phyloP scores from a whole-genome alignment of 2,113 vertebrate species.

The Elachura formosa region DNA sequence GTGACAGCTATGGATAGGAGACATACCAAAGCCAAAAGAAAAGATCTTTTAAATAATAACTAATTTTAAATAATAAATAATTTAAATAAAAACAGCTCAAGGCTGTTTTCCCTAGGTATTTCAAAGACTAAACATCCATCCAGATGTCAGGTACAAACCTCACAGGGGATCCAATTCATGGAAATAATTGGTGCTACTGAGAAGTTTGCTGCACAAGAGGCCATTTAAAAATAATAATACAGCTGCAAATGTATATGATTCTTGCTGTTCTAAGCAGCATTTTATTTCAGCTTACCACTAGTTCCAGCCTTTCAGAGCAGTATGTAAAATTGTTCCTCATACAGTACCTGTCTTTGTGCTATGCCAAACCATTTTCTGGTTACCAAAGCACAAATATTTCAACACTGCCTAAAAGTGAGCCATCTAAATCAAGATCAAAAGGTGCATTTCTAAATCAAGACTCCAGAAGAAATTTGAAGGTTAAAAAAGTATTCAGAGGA shows the following conservation, averaged over 20 bases:
- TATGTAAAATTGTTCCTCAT: not conserved
- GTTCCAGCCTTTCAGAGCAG: not conserved
- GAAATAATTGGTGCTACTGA: not conserved
- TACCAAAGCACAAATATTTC: not conserved
- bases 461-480: not conserved
- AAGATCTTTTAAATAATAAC: not conserved
- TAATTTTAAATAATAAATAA: not conserved
- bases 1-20: not conserved
- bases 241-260: constrained; percentile 14
- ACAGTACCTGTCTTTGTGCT: not conserved
- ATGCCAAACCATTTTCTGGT: not conserved
- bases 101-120: not conserved
- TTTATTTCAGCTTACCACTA: not conserved
- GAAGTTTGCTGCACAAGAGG: not conserved
- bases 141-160: not conserved
- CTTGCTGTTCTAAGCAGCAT: not conserved
- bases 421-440: not conserved
- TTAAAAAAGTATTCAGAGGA: not conserved
- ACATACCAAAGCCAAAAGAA: not conserved
- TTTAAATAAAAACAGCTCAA: not conserved
- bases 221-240: constrained; percentile 27
- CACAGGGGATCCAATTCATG: not conserved
- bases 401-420: not conserved
- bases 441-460: not conserved
- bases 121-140: not conserved